A percentile compares a stretch with the other conserved stretches of the same genome.
Evolutionary conservation across 2,113 vertebrate genomes (phyloP).

Genomic region (Cochlearius cochlearius): DNA sequence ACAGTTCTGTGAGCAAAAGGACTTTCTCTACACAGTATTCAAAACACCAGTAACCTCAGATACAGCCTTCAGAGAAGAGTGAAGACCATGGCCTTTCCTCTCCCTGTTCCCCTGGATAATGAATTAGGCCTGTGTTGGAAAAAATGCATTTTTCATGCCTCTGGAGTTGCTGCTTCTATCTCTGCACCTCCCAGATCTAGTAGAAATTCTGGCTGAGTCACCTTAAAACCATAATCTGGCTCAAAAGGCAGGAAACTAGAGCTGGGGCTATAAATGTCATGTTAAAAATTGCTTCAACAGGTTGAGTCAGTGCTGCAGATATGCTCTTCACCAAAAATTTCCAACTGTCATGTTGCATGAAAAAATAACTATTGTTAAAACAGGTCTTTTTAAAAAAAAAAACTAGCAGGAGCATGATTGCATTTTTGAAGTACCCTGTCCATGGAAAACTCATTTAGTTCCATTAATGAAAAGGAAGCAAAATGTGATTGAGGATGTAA

Average conservation of each 20-base stretch:
- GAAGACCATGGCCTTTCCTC: not conserved
- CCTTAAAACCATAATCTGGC: not conserved
- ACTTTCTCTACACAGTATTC: not conserved
- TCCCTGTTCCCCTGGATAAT: not conserved
- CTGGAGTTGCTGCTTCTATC: not conserved
- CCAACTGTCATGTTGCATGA: constrained; percentile 2
- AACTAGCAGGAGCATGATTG: constrained; percentile 16
- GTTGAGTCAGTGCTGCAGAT: constrained; percentile 14
- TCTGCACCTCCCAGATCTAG: not conserved
- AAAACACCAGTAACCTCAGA: not conserved
- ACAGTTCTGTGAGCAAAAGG: not conserved
- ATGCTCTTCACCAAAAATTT: constrained; percentile 40
- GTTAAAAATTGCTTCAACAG: constrained; percentile 29
- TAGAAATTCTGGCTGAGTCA: not conserved
- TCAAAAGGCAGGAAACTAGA: constrained; percentile 9
- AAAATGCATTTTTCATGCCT: not conserved
- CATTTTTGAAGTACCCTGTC: constrained; percentile 61
- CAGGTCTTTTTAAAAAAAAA: not conserved
- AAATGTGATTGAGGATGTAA: constrained; percentile 72
- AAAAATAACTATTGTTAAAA: constrained; percentile 41
- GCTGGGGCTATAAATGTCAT: not conserved
- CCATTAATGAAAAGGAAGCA: constrained; percentile 76
- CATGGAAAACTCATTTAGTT: constrained; percentile 74
- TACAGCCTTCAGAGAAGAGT: not conserved
- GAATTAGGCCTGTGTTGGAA: not conserved